phyloP scores from a whole-genome alignment of 2,797 vertebrate genomes.

The Amniataba percoides region DNA sequence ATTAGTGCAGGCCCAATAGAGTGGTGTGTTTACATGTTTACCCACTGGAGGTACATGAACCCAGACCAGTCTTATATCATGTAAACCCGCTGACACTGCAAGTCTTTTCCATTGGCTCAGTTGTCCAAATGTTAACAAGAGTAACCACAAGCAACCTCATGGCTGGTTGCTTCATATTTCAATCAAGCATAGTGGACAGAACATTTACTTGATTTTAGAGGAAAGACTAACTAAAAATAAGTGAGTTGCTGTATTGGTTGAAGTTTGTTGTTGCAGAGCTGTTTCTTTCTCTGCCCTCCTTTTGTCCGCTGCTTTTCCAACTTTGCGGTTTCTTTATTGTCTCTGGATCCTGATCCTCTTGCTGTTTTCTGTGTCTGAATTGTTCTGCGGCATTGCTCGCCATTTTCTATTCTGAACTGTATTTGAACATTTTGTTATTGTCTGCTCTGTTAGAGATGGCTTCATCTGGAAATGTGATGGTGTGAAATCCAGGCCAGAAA shows the following conservation, averaged over 20 bases:
- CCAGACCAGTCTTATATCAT: not conserved
- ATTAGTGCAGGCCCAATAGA: not conserved
- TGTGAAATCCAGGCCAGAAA: not conserved
- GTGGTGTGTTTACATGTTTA: constrained; percentile 11
- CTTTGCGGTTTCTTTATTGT: constrained; percentile 28
- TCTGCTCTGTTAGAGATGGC: constrained; percentile 10
- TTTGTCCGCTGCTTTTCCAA: not conserved
- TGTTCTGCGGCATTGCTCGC: constrained; percentile 20
- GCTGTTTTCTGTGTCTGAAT: constrained; percentile 12
- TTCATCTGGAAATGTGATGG: constrained; percentile 5
- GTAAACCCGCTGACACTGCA: not conserved
- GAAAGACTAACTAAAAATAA: not conserved
- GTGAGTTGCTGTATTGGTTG: not conserved
- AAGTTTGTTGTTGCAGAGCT: not conserved
- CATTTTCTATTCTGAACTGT: constrained; percentile 17
- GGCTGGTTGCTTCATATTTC: constrained; percentile 10
- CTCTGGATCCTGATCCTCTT: constrained; percentile 21
- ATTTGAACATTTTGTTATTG: constrained; percentile 32
- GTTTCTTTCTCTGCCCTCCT: not conserved
- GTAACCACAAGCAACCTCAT: not conserved
- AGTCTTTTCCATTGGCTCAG: not conserved
- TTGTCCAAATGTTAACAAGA: constrained; percentile 19
- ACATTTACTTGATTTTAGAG: not conserved
- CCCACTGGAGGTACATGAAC: constrained; percentile 9
- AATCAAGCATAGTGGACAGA: not conserved